A percentile compares a stretch with the other conserved stretches of the same genome.
Evolutionary conservation across 1,140 invertebrate species (phyloP).

Genomic region (Drosophila oshimai): DNA sequence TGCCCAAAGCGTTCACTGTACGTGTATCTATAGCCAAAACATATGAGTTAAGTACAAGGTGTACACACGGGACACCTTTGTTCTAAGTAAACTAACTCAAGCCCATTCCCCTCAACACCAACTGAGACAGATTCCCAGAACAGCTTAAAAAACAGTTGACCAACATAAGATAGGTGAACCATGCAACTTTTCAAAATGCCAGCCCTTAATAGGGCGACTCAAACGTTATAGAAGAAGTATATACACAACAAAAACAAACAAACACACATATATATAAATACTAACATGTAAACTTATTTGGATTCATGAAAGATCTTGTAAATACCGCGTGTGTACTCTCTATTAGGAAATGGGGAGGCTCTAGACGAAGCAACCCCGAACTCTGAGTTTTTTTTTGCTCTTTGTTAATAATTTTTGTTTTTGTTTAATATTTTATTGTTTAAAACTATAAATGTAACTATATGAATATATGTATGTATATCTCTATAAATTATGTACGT

Average conservation of each 20-base stretch:
- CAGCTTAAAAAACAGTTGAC: constrained; percentile 11
- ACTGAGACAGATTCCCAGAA: not conserved
- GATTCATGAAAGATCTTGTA: constrained; percentile 55
- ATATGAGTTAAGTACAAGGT: constrained; percentile 52
- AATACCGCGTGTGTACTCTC: constrained; percentile 61
- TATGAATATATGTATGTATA: constrained; percentile 29
- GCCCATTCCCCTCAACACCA: not conserved
- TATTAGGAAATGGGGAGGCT: constrained; percentile 14
- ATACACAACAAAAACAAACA: constrained; percentile 5
- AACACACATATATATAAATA: constrained; percentile 17
- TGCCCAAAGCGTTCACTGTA: constrained; percentile 78
- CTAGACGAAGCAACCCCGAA: constrained; percentile 6
- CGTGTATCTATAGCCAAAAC: constrained; percentile 62
- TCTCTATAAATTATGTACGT: constrained; percentile 27
- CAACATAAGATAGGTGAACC: not conserved
- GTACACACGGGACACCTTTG: constrained; percentile 27
- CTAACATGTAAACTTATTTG: constrained; percentile 10
- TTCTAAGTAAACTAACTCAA: constrained; percentile 49
- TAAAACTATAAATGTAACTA: constrained; percentile 40
- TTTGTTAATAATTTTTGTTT: constrained; percentile 70
- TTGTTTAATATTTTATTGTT: constrained; percentile 68
- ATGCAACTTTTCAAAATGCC: constrained; percentile 51
- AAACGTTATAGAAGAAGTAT: constrained; percentile 21
- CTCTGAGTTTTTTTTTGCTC: constrained; percentile 31
- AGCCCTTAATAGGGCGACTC: constrained; percentile 1